These are phyloP conservation scores for Oreotrochilus melanogaster DNA, from an alignment of 2,113 vertebrate genomes.

Conservation along the genomic window DNA sequence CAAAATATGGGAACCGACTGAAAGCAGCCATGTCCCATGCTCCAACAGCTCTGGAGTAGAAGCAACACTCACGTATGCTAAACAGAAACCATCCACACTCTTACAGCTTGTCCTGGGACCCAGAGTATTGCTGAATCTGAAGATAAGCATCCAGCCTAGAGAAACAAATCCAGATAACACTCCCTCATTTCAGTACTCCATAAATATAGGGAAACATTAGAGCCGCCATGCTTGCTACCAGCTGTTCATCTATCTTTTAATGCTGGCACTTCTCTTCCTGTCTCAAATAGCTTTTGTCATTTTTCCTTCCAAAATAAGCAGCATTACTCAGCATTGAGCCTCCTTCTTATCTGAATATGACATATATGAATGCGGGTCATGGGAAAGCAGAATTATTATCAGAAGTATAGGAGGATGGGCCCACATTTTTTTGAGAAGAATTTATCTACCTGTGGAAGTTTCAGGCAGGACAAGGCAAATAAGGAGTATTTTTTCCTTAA, in stretches of 20 bases:
- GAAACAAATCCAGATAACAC: background rate
- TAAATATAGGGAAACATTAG: background rate
- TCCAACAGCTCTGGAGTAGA: background rate
- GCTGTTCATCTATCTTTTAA: constrained; percentile 22
- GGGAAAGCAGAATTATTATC: background rate
- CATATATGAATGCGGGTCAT: constrained; percentile 15
- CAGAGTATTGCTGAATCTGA: background rate
- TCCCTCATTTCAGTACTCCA: background rate
- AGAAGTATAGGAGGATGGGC: background rate
- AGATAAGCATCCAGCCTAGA: background rate
- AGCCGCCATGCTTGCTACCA: constrained; percentile 35
- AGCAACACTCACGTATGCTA: background rate
- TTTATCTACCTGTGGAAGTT: background rate
- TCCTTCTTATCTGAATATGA: constrained; percentile 12
- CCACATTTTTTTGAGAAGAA: background rate
- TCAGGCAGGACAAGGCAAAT: background rate
- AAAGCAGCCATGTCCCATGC: background rate
- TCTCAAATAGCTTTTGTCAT: constrained; percentile 49
- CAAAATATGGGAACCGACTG: constrained; percentile 64
- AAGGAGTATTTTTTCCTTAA: background rate
- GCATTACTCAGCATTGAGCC: constrained; percentile 39
- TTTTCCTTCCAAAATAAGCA: constrained; percentile 43
- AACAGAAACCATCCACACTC: background rate
- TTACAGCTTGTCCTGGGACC: background rate
- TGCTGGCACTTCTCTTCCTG: constrained; percentile 46